Evolutionary conservation across 2,797 vertebrate genomes (phyloP).

Genomic region (Scomberomorus guttatus): DNA sequence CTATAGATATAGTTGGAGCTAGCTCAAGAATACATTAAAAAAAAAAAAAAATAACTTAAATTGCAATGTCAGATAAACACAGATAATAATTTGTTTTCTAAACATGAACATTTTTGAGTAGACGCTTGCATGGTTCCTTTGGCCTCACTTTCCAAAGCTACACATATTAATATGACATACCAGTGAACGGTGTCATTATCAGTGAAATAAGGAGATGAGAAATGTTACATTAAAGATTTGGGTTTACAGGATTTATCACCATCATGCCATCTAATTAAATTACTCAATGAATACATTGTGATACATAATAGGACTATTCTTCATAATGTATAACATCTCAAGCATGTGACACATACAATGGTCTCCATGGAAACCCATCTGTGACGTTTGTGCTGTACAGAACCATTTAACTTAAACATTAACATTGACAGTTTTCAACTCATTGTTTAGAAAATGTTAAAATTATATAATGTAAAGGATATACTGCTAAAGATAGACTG

Average conservation of each 20-base stretch:
- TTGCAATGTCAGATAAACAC: not conserved
- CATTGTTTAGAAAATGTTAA: not conserved
- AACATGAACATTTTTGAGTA: not conserved
- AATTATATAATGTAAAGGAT: not conserved
- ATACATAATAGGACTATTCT: not conserved
- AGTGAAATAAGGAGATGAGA: not conserved
- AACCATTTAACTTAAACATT: conserved; percentile 54
- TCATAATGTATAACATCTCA: conserved; percentile 30
- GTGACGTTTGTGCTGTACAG: conserved; percentile 77
- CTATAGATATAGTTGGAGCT: conserved; percentile 10
- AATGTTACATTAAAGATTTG: not conserved
- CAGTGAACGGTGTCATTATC: not conserved
- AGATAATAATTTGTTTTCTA: not conserved
- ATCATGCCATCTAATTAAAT: not conserved
- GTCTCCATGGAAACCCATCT: conserved; percentile 85
- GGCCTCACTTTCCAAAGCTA: not conserved
- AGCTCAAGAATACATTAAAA: not conserved
- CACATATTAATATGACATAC: not conserved
- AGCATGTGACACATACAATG: conserved; percentile 24
- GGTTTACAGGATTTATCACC: not conserved
- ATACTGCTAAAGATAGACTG: not conserved
- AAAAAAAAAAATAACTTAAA: not conserved
- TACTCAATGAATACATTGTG: not conserved
- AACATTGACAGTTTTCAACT: conserved; percentile 55
- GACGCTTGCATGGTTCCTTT: not conserved